Conservation (phyloP, 2,113 vertebrate species). For the Mola mola region DNA sequence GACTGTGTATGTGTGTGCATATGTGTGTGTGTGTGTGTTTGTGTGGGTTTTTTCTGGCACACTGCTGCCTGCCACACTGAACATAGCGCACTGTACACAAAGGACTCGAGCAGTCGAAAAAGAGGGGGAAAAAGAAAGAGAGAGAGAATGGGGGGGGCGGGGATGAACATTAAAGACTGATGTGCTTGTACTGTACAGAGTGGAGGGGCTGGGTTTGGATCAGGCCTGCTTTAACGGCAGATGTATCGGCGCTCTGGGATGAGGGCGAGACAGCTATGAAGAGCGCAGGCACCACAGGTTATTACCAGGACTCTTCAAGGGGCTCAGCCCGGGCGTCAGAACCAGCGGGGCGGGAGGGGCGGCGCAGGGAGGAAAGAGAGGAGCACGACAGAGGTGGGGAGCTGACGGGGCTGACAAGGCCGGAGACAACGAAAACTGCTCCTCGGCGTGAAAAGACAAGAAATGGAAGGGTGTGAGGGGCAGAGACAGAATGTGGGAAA, state of each 20-base stretch:
- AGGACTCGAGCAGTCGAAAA: conserved; percentile 68
- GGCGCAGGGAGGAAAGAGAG: conserved; percentile 54
- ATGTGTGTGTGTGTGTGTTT: conserved; percentile 55
- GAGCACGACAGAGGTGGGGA: conserved; percentile 66
- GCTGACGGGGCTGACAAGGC: conserved; percentile 67
- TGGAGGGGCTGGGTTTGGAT: conserved; percentile 57
- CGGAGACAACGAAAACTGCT: conserved; percentile 53
- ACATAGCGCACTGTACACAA: conserved; percentile 76
- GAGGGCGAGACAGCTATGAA: conserved; percentile 72
- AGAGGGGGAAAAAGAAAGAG: conserved; percentile 32
- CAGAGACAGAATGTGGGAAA: conserved; percentile 39
- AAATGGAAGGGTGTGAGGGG: conserved; percentile 13
- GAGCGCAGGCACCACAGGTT: conserved; percentile 80
- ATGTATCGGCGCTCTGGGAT: conserved; percentile 64
- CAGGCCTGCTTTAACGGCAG: conserved; percentile 50
- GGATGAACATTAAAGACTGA: conserved; percentile 53
- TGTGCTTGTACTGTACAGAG: conserved; percentile 63
- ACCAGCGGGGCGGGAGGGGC: conserved; percentile 64
- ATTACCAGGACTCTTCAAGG: conserved; percentile 76
- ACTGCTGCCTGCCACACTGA: conserved; percentile 81
- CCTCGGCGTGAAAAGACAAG: conserved; percentile 50
- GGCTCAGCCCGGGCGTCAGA: conserved; percentile 76
- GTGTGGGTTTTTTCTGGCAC: conserved; percentile 80
- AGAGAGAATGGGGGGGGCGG: conserved; percentile 43
- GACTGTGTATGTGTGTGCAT: conserved; percentile 66